These are phyloP conservation scores for Hydroisotoma schaefferi DNA, from an alignment of 2,888 invertebrate genomes.

Conservation along the genomic window DNA sequence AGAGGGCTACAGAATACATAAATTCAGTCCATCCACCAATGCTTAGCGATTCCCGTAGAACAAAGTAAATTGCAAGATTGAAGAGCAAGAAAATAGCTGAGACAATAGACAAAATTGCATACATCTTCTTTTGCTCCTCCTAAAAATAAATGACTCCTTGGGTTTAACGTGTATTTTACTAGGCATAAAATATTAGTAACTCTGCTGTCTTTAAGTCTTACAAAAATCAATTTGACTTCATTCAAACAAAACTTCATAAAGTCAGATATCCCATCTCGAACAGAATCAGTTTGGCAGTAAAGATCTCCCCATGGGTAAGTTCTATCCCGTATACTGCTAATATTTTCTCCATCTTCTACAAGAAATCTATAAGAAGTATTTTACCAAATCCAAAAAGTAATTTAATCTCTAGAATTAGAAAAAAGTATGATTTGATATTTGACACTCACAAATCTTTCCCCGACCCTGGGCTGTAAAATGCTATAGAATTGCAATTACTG, in stretches of 20 bases:
- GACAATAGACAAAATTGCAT: constrained; percentile 29
- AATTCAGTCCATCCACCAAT: constrained; percentile 37
- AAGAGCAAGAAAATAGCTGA: constrained; percentile 23
- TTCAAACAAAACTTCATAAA: not conserved
- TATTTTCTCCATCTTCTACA: not conserved
- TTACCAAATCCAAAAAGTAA: no score
- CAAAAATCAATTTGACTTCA: not conserved
- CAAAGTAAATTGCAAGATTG: constrained; percentile 32
- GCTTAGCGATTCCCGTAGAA: constrained; percentile 28
- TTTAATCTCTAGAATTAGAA: no score
- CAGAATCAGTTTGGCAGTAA: not conserved
- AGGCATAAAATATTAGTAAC: not conserved
- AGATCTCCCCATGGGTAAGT: constrained; percentile 1
- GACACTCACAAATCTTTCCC: no score
- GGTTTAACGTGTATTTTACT: no score
- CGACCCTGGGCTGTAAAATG: no score
- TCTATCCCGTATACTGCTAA: not conserved
- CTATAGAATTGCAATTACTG: no score
- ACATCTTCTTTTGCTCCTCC: constrained; percentile 13
- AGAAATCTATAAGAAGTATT: not conserved
- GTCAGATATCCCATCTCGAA: not conserved
- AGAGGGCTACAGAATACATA: constrained; percentile 27
- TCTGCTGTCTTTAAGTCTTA: not conserved
- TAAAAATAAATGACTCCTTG: not conserved
- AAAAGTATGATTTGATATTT: no score